Evolutionary conservation across 2,888 invertebrate genomes (phyloP).

Genomic region (Ditylenchus weischeri): DNA sequence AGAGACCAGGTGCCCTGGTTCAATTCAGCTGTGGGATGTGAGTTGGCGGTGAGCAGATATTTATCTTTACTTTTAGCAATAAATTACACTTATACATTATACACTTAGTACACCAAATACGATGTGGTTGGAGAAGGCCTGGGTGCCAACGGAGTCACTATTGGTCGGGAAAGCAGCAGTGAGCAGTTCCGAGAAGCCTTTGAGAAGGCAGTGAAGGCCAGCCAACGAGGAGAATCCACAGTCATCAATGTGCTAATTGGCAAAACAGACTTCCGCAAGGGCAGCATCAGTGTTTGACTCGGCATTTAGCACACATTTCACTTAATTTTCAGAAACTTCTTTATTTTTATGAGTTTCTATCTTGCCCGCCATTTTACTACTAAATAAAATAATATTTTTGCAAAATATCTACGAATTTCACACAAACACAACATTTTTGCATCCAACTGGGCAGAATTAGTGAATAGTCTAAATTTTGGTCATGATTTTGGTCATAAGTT

Average conservation of each 20-base stretch:
- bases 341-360: no score
- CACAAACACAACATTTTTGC: no score
- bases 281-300: conserved; percentile 65
- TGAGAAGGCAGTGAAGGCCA: conserved; percentile 47
- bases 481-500: no score
- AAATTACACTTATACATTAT: conserved; percentile 7
- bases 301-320: no score
- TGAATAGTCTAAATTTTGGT: no score
- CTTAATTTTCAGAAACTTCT: no score
- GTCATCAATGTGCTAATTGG: conserved; percentile 66
- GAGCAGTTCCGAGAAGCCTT: conserved; percentile 57
- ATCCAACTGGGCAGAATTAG: no score
- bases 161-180: conserved; percentile 59
- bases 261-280: conserved; percentile 66
- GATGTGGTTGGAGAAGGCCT: conserved; percentile 64
- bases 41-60: conserved; percentile 60
- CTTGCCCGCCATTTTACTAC: no score
- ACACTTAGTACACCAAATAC: conserved; percentile 64
- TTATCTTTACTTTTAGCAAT: conserved; percentile 1
- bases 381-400: no score
- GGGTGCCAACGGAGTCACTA: conserved; percentile 64
- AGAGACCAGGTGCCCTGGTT: conserved; percentile 65
- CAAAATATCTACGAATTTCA: no score
- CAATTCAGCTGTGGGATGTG: conserved; percentile 65
- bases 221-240: conserved; percentile 56